Conservation (phyloP, 2,888 invertebrate species). For the Marronus borbonicus region DNA sequence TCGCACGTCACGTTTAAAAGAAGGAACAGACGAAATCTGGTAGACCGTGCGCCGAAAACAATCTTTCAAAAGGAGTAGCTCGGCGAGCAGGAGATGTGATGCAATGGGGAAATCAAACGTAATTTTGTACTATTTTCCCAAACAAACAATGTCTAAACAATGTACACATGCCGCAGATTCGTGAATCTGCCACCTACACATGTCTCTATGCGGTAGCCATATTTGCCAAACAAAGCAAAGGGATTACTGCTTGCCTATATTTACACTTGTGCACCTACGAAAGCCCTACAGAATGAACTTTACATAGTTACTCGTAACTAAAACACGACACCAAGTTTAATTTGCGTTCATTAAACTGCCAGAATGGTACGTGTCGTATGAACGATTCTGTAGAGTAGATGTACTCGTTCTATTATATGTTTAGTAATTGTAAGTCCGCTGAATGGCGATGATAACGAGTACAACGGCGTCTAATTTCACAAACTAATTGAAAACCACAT, state of each 20-base stretch:
- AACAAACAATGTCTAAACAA: too few species aligned
- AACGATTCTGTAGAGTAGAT: background rate
- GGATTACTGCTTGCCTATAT: background rate
- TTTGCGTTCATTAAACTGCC: constrained; percentile 4
- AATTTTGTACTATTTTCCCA: too few species aligned
- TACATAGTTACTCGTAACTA: background rate
- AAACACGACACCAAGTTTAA: constrained; percentile 1
- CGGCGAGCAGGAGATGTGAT: too few species aligned
- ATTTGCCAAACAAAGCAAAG: too few species aligned
- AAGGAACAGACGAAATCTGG: too few species aligned
- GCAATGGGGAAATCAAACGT: too few species aligned
- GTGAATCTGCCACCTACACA: constrained; percentile 1
- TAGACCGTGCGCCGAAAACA: too few species aligned
- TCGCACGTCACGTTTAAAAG: too few species aligned
- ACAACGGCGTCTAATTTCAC: background rate
- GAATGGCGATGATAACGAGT: constrained; percentile 5
- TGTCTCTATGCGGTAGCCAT: background rate
- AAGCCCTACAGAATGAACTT: background rate
- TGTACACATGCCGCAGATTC: background rate
- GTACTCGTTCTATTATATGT: background rate
- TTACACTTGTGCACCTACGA: background rate
- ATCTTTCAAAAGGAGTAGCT: too few species aligned
- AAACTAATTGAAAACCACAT: too few species aligned
- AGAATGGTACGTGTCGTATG: background rate
- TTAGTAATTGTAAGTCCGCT: constrained; percentile 1